Evolutionary conservation across 2,888 invertebrate species (phyloP).

Genomic region (Oscheius sp.): DNA sequence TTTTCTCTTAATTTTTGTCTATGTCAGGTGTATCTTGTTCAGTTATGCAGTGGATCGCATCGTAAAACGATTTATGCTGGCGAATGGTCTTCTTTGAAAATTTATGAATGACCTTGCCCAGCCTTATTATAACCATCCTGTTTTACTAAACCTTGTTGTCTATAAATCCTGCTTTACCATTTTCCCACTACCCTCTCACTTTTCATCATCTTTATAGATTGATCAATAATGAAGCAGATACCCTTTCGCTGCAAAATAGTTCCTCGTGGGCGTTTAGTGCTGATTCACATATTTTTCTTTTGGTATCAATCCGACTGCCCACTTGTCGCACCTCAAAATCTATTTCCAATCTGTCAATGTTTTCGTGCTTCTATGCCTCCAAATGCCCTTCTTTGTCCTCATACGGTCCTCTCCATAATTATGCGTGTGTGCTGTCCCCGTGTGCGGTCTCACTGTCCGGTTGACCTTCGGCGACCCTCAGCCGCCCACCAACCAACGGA

Average conservation of each 20-base stretch:
- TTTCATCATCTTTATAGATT: not conserved
- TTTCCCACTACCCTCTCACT: not conserved
- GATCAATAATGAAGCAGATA: not conserved
- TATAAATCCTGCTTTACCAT: not conserved
- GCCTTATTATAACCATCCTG: too few species aligned
- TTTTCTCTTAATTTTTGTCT: too few species aligned
- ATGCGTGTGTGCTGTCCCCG: constrained; percentile 20
- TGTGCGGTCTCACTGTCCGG: constrained; percentile 20
- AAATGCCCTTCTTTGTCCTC: constrained; percentile 2
- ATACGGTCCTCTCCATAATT: constrained; percentile 14
- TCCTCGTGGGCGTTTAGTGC: constrained; percentile 11
- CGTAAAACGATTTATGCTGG: not conserved
- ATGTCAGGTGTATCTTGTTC: not conserved
- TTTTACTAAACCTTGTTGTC: too few species aligned
- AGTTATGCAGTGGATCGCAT: constrained; percentile 1
- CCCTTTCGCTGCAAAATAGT: not conserved
- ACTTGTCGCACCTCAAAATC: too few species aligned
- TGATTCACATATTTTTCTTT: constrained; percentile 12
- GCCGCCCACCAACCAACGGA: constrained; percentile 11
- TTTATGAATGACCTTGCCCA: too few species aligned
- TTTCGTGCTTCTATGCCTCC: not conserved
- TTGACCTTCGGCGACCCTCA: constrained; percentile 30
- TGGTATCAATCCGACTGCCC: constrained; percentile 2
- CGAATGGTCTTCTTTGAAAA: too few species aligned
- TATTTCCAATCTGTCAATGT: too few species aligned